Evolutionary conservation across 2,888 invertebrate genomes (phyloP), one percentile per base, ranked within the genome.

Genomic region (Subacronicta megacephala): DNA sequence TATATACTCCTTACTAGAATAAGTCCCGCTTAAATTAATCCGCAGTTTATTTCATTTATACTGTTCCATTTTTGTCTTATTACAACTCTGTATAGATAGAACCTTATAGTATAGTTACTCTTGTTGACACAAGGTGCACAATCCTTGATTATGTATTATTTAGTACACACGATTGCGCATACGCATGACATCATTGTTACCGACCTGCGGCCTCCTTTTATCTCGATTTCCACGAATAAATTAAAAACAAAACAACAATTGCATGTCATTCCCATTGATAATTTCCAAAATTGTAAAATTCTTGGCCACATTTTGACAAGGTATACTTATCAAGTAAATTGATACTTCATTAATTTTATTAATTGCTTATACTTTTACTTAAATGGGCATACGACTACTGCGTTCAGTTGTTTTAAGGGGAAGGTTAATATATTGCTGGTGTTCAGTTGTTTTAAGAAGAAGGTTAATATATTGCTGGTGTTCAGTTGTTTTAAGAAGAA

Each of bases 161-260:
- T 51, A 50, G 50, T 55, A 67, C 41, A n/a, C 42, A 45, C 10
- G 52, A 46, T 47, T 49, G 6, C 45, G 49, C 12, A 43, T 37
- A 4, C 23, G 23, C 23, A 50, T 68, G 46, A 15, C 66, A 67
- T 52, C 59, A 59, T 51, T 49, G n/a, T 56, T 43, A 38, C 42
- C 47, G 5, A 20, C 18, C 12, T 29, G 16, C 55, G 35, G n/a
- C n/a, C n/a, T n/a, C 3, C 36, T 16, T 18, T 35, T 45, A 59
- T 68, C 68, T 50, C 44, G 59, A 64, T 64, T 61, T 68, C 62
- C 71, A 73, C 63, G 70, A 56, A 47, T 18, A 47, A 43, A 40
- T 33, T 26, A 59, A 36, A 35, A 45, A 60, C 29, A 29, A 60
- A 41, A 54, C 49, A 53, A 29, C 51, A 42, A 44, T 44, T 43